Percentiles rank a stretch among this genome's conserved stretches.
These are phyloP conservation scores for Nowickia ferox DNA, from an alignment of 2,888 invertebrate genomes.

Conservation along the genomic window DNA sequence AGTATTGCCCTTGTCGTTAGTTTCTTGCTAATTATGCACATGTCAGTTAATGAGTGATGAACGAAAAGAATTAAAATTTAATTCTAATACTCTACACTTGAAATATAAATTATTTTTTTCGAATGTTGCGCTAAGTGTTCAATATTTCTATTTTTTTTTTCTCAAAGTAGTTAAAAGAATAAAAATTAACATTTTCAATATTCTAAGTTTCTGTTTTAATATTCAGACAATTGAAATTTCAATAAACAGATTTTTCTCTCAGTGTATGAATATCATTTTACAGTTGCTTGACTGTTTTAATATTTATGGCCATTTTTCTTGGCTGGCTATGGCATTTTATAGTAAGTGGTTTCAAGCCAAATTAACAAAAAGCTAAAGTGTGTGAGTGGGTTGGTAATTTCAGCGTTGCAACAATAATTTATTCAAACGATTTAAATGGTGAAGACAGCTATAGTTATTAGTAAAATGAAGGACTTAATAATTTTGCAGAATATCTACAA, in stretches of 20 bases:
- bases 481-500: neutral
- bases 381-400: constrained; percentile 47
- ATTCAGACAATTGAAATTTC: no score
- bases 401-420: neutral
- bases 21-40: no score
- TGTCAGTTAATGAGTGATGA: no score
- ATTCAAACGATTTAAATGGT: neutral
- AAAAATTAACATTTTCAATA: no score
- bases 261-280: constrained; percentile 6
- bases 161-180: no score
- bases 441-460: neutral
- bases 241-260: neutral
- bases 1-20: no score
- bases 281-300: constrained; percentile 36
- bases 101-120: no score
- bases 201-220: no score
- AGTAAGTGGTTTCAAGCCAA: constrained; percentile 13
- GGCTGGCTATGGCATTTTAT: neutral
- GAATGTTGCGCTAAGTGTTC: no score
- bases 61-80: no score
- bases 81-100: no score
- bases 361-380: constrained; percentile 60
- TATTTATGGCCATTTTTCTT: constrained; percentile 34
- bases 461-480: neutral
- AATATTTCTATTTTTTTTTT: no score